Base-by-base conservation (phyloP, 2,113 vertebrate genomes). In the Leucoraja erinaceus region DNA sequence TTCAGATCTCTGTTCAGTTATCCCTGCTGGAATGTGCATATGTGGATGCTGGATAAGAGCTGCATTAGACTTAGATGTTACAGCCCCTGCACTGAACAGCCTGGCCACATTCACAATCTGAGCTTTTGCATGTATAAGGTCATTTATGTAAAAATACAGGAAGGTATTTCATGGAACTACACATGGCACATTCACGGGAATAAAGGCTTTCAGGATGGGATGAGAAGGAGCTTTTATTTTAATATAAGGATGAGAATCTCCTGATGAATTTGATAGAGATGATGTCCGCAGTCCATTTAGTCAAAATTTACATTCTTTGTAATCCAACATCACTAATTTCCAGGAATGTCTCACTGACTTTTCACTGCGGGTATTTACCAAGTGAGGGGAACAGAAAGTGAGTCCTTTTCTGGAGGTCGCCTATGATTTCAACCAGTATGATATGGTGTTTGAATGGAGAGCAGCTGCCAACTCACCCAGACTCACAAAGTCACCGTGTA, bases 1-100 rank as follows among this genome's bases (percentile, higher is more conserved):
- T 83, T 83, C 22, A 56, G 79, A 83, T 83, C 47, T 83, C 79
- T 28, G 10, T 83, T 54, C 79, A 83, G 47, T 83, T 59, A 56
- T 83, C 79, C 77, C 47, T 83, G 47, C 47, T 83, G 79, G 79
- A 83, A 83, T 83, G 79, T 83, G 47, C 79, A 83, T 83, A 83
- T 83, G 79, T 83, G 79, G 79, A 83, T 59, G 79, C 22, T 9
- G 47, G 79, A 83, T 56, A 25, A 56, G 47, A 56, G 79, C 22
- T 83, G 47, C 79, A 83, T 28, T 83, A 59, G 54, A 47, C 54
- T 83, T 22, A 22, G 54, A 33, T 28, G 79, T 83, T 83, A 59
- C 22, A 56, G 79, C 10, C 79, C 47, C 47, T 9, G 25, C 28
- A 54, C 12, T 56, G 20, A 83, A 83, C 79, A 83, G 7, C 9